Evolutionary conservation across 1,140 invertebrate genomes (phyloP), one percentile per base, ranked within the genome.

Genomic region (Vanessa atalanta): DNA sequence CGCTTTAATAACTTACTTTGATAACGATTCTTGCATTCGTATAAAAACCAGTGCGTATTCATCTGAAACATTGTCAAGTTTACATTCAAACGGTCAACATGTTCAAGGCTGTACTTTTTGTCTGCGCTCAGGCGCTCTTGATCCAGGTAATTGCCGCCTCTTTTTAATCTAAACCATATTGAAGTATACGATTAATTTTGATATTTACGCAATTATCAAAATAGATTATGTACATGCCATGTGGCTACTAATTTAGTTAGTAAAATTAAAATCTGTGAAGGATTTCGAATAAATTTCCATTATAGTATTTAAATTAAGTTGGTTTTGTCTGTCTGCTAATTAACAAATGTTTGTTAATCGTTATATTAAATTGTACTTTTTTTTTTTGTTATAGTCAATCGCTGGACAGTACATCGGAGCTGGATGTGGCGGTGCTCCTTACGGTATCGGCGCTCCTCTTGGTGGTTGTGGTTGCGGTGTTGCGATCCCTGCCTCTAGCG

Each of bases 61-160:
- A 13, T 13, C 14, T n/a, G 16, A 26, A 16, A 12, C 20, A 72
- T 72, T 57, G 31, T 57, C 15, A 65, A n/a, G 13, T 31, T 37
- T 67, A 15, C 31, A 15, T 37, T 37, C 23, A 67, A 67, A 55
- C n/a, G 53, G 65, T n/a, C 68, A 73, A 57, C 53, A 79, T 83
- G 76, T 72, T 75, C 55, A 78, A 80, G 64, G 26, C 74, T 15
- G 60, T 78, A 20, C 66, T 82, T 7, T 53, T 77, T 14, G 63
- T 80, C n/a, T 82, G 76, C 73, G 74, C 76, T 64, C 79, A 83
- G 51, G 76, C 77, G 26, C 70, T 75, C 47, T 43, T 82, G 57
- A 57, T 80, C 31, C 79, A 82, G 75, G 81, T 82, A 70, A 57
- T 43, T 43, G 6, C 6, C 26, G 6, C 26, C 26, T 31, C 26